Conservation (phyloP, 2,797 vertebrate genomes). For the Fundulus diaphanus region DNA sequence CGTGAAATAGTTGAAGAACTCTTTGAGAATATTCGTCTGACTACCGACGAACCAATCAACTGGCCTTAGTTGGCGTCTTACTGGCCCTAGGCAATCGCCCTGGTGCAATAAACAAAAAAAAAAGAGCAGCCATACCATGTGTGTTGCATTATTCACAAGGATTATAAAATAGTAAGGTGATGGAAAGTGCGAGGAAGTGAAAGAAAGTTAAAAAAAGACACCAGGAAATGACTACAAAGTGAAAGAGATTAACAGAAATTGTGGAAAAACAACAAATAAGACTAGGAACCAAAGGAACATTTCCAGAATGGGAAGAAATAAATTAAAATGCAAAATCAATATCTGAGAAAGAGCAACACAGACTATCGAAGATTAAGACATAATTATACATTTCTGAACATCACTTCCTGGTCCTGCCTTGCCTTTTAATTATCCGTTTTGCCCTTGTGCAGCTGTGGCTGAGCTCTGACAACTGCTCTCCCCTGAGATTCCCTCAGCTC, state of each 20-base stretch:
- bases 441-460: slow-evolving; percentile 75
- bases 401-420: slow-evolving; percentile 63
- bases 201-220: slow-evolving; percentile 18
- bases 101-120: slow-evolving; percentile 48
- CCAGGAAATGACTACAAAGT: neutral
- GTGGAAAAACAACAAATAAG: slow-evolving; percentile 6
- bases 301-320: slow-evolving; percentile 16
- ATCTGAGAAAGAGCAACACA: slow-evolving; percentile 48
- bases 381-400: slow-evolving; percentile 81
- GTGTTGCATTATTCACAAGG: slow-evolving; percentile 65
- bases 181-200: slow-evolving; percentile 22
- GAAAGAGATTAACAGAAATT: slow-evolving; percentile 26
- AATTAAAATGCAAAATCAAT: slow-evolving; percentile 56
- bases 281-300: slow-evolving; percentile 10
- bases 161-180: slow-evolving; percentile 48
- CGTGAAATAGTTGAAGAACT: slow-evolving; percentile 73
- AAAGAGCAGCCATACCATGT: slow-evolving; percentile 24
- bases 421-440: slow-evolving; percentile 82
- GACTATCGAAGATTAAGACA: slow-evolving; percentile 46
- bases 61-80: slow-evolving; percentile 65
- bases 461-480: slow-evolving; percentile 81
- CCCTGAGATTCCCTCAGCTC: slow-evolving; percentile 63
- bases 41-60: slow-evolving; percentile 73
- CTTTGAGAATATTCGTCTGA: slow-evolving; percentile 52
- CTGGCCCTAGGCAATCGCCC: slow-evolving; percentile 59